Evolutionary conservation across 30 jellyfish, hydroid and myxozoan genomes (phyloP).

Genomic region (Clytia hemisphaerica): DNA sequence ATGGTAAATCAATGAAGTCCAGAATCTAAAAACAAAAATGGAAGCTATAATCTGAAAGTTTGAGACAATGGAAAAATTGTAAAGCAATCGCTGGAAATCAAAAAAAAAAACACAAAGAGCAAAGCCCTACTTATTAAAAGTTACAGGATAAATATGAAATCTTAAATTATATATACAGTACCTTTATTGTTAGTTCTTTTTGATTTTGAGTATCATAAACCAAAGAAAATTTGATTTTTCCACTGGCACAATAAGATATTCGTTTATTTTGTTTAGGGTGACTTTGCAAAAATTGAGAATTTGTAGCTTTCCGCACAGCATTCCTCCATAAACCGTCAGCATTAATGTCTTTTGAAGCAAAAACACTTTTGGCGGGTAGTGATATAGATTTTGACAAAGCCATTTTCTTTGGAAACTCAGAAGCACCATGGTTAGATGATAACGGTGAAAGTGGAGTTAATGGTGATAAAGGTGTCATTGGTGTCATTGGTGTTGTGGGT

Average conservation of each 20-base stretch:
- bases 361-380: constrained; percentile 35
- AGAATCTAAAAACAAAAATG: constrained; percentile 37
- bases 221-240: constrained; percentile 63
- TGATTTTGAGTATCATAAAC: constrained; percentile 25
- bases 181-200: constrained; percentile 30
- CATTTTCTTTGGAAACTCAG: too few species aligned
- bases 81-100: too few species aligned
- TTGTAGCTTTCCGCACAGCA: constrained; percentile 52
- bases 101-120: too few species aligned
- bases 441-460: too few species aligned
- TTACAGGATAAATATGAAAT: too few species aligned
- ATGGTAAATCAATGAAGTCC: constrained; percentile 72
- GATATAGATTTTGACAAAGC: constrained; percentile 25
- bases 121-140: too few species aligned
- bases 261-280: neutral
- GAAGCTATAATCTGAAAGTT: neutral
- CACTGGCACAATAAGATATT: constrained; percentile 43
- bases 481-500: constrained; percentile 8
- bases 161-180: neutral
- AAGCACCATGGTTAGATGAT: too few species aligned
- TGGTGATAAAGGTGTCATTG: constrained; percentile 3
- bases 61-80: neutral
- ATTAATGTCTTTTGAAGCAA: constrained; percentile 18
- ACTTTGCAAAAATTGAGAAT: constrained; percentile 30
- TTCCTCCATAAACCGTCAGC: constrained; percentile 61